phyloP scores from a whole-genome alignment of 2,797 vertebrate genomes.

The Ctenosaura bakeri region DNA sequence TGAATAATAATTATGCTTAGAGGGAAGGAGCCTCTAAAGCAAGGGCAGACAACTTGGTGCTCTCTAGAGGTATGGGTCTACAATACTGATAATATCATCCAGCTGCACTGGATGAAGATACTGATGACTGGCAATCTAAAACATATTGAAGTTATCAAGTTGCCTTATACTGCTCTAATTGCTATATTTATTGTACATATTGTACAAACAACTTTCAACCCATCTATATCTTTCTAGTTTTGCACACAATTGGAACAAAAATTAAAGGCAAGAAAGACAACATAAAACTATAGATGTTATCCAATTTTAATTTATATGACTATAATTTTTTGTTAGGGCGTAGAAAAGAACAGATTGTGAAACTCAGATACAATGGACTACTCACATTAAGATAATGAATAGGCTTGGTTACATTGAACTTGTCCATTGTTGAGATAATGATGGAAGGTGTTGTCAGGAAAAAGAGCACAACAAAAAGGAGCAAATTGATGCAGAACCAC shows the following conservation, averaged over 20 bases:
- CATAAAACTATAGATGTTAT: not conserved
- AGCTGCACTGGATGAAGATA: too few relatives aligned
- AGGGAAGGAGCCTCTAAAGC: not conserved
- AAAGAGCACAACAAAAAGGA: conserved; percentile 90
- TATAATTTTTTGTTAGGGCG: not conserved
- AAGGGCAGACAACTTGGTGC: not conserved
- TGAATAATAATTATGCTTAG: not conserved
- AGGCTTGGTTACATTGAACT: conserved; percentile 94
- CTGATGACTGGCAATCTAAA: not conserved
- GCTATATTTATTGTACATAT: not conserved
- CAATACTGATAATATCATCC: too few relatives aligned
- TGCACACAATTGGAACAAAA: not conserved
- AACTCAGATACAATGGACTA: conserved; percentile 43
- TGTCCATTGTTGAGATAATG: conserved; percentile 94
- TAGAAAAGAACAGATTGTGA: not conserved
- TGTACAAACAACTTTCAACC: not conserved
- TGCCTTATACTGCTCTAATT: too few relatives aligned
- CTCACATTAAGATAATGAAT: conserved; percentile 92
- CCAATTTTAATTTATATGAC: not conserved
- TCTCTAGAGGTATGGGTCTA: not conserved
- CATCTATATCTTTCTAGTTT: not conserved
- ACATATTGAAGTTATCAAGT: not conserved
- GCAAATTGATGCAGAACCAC: conserved; percentile 86
- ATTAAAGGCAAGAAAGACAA: not conserved
- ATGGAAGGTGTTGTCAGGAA: conserved; percentile 97